Percentiles rank a stretch among this genome's conserved stretches.
Conservation (phyloP, 2,888 invertebrate species). For the Coelinius sp. region DNA sequence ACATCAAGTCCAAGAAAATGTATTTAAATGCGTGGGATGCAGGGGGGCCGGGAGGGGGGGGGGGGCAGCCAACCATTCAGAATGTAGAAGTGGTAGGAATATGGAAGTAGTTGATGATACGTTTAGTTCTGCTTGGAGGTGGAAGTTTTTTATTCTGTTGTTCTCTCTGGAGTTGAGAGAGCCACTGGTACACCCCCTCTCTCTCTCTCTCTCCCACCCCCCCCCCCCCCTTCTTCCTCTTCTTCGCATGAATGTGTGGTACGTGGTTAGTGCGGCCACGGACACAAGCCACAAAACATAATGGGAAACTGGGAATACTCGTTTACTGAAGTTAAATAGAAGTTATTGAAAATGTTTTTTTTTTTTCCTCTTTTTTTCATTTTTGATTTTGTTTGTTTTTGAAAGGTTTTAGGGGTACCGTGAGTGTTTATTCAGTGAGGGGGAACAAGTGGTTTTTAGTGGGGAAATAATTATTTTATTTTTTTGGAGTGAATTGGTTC, state of each 20-base stretch:
- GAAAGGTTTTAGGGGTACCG: background rate
- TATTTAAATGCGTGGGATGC: background rate
- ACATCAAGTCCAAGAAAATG: background rate
- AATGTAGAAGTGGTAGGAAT: slow-evolving; percentile 6
- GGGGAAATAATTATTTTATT: too few relatives aligned
- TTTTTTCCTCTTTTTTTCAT: background rate
- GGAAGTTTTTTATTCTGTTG: background rate
- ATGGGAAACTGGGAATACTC: slow-evolving; percentile 1
- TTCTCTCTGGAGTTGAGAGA: slow-evolving; percentile 1
- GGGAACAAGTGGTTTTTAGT: too few relatives aligned
- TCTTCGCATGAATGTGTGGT: slow-evolving; percentile 1
- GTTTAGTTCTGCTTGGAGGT: slow-evolving; percentile 15
- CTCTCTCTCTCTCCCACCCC: too few relatives aligned
- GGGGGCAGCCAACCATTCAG: background rate
- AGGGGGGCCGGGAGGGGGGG: background rate
- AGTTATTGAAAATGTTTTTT: background rate
- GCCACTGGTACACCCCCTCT: background rate
- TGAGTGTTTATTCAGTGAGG: background rate
- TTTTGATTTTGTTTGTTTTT: background rate
- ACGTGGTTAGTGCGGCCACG: slow-evolving; percentile 17
- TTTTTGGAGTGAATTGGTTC: too few relatives aligned
- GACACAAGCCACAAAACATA: slow-evolving; percentile 14
- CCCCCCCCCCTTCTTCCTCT: background rate
- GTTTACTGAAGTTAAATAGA: background rate
- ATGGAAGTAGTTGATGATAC: slow-evolving; percentile 20